Evolutionary conservation across 2,888 invertebrate genomes (phyloP), one percentile per base, ranked within the genome.

Genomic region (Aquatica leii): DNA sequence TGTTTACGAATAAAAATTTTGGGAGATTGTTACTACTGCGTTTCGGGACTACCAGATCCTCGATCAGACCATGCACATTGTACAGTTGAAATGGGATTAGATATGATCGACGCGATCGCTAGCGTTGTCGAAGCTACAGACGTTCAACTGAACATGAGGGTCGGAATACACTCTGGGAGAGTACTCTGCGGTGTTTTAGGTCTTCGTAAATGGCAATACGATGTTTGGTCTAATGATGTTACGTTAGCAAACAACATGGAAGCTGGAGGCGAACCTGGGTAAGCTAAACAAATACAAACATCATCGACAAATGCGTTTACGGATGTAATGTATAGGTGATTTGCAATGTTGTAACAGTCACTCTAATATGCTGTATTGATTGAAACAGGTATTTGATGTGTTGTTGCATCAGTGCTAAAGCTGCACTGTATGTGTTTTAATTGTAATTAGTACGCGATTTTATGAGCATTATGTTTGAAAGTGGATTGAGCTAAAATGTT

Each of bases 21-120:
- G 70, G 96, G 96, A 52, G 95, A 96, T 82, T 96, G 96, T 78
- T 97, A 96, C 85, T 96, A 95, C 84, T 94, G 94, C 82, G 94
- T 94, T 67, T 92, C 92, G 69, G 97, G 97, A 15, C 83, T 97
- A 74, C 96, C 96, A 14, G 96, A 96, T 77, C 91, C 94, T 9
- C 86, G 95, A 35, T 89, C 92, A 15, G 96, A 97, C 83, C 97
- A 97, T 82, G 97, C 96, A 41, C 91, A 92, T 73, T 96, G 95
- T 84, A 92, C 94, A 71, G 92, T 93, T 60, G 92, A 93, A 84
- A 92, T 93, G 92, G 92, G 93, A 2, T 84, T 93, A 63, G 92
- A 92, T 78, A 92, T 93, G 92, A 92, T 92, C 74, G 92, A 93
- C 81, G 92, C 92, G 52, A 92, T 93, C 74, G 92, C 92, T 86